Evolutionary conservation across 2,888 invertebrate species (phyloP), one percentile per base, ranked within the genome.

Genomic region (Protonemura montana): DNA sequence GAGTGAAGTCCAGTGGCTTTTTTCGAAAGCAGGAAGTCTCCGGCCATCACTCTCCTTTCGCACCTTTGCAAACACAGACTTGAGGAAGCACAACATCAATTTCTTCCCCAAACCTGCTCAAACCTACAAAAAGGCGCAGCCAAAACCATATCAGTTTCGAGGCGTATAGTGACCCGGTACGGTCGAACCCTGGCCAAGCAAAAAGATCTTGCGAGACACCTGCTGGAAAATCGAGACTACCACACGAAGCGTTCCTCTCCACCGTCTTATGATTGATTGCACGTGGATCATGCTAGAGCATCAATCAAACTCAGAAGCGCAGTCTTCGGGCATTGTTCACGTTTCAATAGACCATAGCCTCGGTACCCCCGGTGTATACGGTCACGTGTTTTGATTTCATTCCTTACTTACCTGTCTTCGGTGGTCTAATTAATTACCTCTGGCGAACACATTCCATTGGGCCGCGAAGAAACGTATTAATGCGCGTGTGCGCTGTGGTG

Each of bases 241-340:
- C 59, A 16, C 59, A 59, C 59, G 16, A n/a, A n/a, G 59, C 59
- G 59, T 21, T 10, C 59, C 7, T 76, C 82, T 82, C 41, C n/a
- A 25, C 35, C 30, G 16, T 7, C 41, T 41, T 1, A 76, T 86
- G 86, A 86, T 86, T 86, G 86, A 86, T 86, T 86, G 81, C 82
- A 25, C 10, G 10, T 25, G 27, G 86, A 77, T 86, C 82, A 82
- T 21, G 77, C 41, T n/a, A 28, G 0, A 80, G n/a, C 86, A 82
- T 82, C 28, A 76, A 30, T 82, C 86, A 86, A 29, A 86, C 13
- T 59, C 59, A 59, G 59, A 21, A 59, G 59, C 59, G 59, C 59
- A 59, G 1, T 10, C 59, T 59, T 13, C 3, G 59, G 6, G 16
- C 59, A 59, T 59, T 59, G 21, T 59, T 59, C 59, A 59, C 59